These are phyloP conservation scores for Bufo gargarizans DNA, from an alignment of 2,113 vertebrate species.

Conservation along the genomic window DNA sequence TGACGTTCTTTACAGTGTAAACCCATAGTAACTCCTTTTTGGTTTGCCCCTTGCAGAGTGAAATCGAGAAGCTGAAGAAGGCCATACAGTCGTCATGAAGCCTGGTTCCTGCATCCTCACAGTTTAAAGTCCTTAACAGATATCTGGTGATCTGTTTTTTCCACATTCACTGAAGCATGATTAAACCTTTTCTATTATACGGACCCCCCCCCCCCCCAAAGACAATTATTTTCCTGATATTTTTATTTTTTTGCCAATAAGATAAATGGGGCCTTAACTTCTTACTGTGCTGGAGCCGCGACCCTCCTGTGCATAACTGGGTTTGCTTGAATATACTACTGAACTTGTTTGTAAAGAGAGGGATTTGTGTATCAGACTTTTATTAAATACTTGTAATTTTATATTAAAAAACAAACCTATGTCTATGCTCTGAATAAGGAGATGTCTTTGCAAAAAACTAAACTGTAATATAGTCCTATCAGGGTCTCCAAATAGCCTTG, in stretches of 20 bases:
- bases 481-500: constrained; percentile 66
- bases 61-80: constrained; percentile 93
- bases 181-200: constrained; percentile 59
- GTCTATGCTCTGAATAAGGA: constrained; percentile 79
- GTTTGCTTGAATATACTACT: constrained; percentile 93
- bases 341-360: constrained; percentile 89
- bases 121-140: constrained; percentile 63
- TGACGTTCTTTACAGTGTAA: not conserved
- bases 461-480: constrained; percentile 75
- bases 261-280: constrained; percentile 88
- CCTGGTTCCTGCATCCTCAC: constrained; percentile 59
- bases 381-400: constrained; percentile 76
- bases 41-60: constrained; percentile 69
- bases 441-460: constrained; percentile 75
- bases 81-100: constrained; percentile 81
- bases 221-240: not conserved
- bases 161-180: constrained; percentile 62
- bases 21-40: not conserved
- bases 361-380: constrained; percentile 77
- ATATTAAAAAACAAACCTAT: constrained; percentile 63
- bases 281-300: constrained; percentile 86
- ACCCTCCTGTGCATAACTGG: constrained; percentile 69
- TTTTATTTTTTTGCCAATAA: constrained; percentile 81
- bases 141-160: constrained; percentile 69
- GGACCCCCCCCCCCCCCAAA: not conserved